Conservation (phyloP, 2,888 invertebrate genomes). For the Cosmorhoe ocellata region DNA sequence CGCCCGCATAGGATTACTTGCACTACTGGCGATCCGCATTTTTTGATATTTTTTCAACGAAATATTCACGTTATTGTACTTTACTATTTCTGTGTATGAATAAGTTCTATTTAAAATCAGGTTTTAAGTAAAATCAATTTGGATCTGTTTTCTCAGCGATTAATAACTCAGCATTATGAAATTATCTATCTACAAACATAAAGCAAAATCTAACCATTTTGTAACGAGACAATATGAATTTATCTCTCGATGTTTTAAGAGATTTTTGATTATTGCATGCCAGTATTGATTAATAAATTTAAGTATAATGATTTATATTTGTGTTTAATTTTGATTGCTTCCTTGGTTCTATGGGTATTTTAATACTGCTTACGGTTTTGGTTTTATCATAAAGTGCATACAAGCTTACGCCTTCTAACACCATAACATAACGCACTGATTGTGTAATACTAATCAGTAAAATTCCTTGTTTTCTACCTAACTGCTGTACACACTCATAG, state of each 20-base stretch:
- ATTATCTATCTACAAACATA: slow-evolving; percentile 61
- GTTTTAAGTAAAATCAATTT: slow-evolving; percentile 78
- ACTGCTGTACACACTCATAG: slow-evolving; percentile 18
- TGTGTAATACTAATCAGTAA: too few species aligned
- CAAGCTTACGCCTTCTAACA: slow-evolving; percentile 22
- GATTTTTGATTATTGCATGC: slow-evolving; percentile 75
- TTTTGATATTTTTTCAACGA: slow-evolving; percentile 80
- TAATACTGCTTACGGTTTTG: slow-evolving; percentile 21
- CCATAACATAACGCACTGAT: slow-evolving; percentile 20
- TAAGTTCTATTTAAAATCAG: slow-evolving; percentile 77
- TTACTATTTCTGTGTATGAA: slow-evolving; percentile 72
- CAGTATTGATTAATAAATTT: slow-evolving; percentile 79
- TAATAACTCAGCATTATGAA: slow-evolving; percentile 69
- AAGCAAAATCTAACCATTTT: slow-evolving; percentile 67
- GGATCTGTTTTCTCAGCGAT: slow-evolving; percentile 75
- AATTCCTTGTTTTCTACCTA: too few species aligned
- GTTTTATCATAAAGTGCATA: slow-evolving; percentile 25
- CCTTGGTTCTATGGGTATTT: slow-evolving; percentile 32
- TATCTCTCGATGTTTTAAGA: slow-evolving; percentile 74
- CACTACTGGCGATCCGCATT: slow-evolving; percentile 67
- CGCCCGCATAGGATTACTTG: slow-evolving; percentile 53
- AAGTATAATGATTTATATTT: slow-evolving; percentile 74
- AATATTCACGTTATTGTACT: slow-evolving; percentile 73
- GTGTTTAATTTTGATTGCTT: slow-evolving; percentile 65
- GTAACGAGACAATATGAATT: slow-evolving; percentile 70